These are phyloP conservation scores for Ypsolopha sequella DNA, from an alignment of 2,888 invertebrate species.

Conservation along the genomic window DNA sequence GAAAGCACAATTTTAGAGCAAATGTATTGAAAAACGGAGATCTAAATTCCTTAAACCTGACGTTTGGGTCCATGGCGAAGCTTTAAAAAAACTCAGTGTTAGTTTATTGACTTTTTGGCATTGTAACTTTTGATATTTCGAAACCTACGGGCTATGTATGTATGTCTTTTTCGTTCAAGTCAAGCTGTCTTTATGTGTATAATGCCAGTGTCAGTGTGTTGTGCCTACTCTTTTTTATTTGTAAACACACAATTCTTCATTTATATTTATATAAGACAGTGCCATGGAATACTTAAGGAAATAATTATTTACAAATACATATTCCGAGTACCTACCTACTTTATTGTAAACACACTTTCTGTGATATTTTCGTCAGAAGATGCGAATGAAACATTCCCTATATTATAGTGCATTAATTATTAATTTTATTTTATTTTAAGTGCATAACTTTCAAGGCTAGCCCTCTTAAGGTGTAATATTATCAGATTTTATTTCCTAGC, in stretches of 20 bases:
- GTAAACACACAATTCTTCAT: background rate
- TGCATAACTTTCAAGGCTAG: slow-evolving; percentile 8
- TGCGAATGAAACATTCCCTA: slow-evolving; percentile 5
- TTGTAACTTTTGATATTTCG: too few species aligned
- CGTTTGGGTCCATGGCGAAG: too few species aligned
- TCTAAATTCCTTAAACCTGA: too few species aligned
- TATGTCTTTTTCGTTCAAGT: too few species aligned
- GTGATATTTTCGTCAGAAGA: slow-evolving; percentile 4
- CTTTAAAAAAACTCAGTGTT: too few species aligned
- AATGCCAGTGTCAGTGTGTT: too few species aligned
- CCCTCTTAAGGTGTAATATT: slow-evolving; percentile 6
- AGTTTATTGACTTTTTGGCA: too few species aligned
- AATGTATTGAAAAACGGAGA: too few species aligned
- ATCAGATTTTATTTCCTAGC: slow-evolving; percentile 1
- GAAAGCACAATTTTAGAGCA: too few species aligned
- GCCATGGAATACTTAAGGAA: background rate
- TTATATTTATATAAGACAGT: background rate
- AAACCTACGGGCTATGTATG: too few species aligned
- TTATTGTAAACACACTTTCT: background rate
- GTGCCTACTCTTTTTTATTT: too few species aligned
- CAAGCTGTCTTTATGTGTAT: too few species aligned
- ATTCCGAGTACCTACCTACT: background rate
- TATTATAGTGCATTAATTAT: slow-evolving; percentile 6
- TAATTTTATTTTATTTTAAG: slow-evolving; percentile 17
- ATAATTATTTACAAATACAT: background rate